Evolutionary conservation across 2,113 vertebrate species (phyloP).

Genomic region (Mesembrinibis cayennensis): DNA sequence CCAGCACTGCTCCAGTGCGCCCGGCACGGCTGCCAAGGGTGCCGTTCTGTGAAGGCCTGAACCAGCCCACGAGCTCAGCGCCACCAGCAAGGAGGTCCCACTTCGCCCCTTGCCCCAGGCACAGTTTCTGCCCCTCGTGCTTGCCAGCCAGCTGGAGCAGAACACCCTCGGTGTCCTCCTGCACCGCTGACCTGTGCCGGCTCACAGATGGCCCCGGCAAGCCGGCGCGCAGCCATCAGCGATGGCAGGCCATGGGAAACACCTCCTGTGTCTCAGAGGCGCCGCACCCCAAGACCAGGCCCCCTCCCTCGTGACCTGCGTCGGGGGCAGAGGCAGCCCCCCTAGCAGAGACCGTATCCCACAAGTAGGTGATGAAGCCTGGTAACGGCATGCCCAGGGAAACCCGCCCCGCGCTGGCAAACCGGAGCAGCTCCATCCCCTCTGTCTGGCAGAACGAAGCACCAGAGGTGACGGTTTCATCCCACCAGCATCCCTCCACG

Average conservation of each 20-base stretch:
- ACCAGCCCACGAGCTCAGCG: rapidly evolving
- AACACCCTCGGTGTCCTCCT: background rate
- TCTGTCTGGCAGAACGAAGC: background rate
- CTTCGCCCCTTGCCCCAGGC: too few species aligned
- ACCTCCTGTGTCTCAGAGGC: rapidly evolving
- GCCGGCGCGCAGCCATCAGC: rapidly evolving
- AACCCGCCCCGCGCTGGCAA: rapidly evolving
- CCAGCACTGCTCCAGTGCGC: background rate
- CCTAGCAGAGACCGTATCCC: too few species aligned
- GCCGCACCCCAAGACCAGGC: background rate
- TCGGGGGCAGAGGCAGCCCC: background rate
- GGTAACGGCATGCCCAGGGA: rapidly evolving
- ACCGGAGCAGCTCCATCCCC: background rate
- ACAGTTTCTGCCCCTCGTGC: background rate
- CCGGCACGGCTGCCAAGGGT: too few species aligned
- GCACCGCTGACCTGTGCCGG: too few species aligned
- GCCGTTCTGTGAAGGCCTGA: rapidly evolving
- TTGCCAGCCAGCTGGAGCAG: background rate
- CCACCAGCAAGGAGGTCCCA: background rate
- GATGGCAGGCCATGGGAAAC: background rate
- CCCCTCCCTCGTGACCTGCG: background rate
- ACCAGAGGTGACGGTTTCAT: background rate
- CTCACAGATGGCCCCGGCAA: rapidly evolving
- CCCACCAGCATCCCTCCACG: background rate
- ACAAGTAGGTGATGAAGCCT: background rate